Percentiles rank a stretch among this genome's conserved stretches.
phyloP scores from a whole-genome alignment of 2,888 invertebrate genomes.

The Microplitis manilae region DNA sequence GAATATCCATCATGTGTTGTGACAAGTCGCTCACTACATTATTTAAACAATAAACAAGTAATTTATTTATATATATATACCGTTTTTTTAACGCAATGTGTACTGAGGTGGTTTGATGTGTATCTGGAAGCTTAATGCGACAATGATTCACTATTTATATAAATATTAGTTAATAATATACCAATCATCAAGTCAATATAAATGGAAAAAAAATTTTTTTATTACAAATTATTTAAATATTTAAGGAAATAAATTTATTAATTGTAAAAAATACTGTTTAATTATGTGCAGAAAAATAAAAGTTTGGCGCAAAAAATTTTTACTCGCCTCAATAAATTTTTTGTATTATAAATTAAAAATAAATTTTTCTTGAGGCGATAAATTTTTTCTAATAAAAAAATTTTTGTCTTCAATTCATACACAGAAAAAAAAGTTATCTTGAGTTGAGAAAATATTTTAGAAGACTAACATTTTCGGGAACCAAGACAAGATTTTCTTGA shows the following conservation, averaged over 20 bases:
- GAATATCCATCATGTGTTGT: conserved; percentile 17
- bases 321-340: too few relatives aligned
- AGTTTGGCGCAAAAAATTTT: too few relatives aligned
- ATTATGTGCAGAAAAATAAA: too few relatives aligned
- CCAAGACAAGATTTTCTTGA: too few relatives aligned
- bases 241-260: background rate
- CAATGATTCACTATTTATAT: conserved; percentile 17
- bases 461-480: too few relatives aligned
- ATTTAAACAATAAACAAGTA: conserved; percentile 4
- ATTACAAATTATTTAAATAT: too few relatives aligned
- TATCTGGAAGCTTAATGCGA: conserved; percentile 25
- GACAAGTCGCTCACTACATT: conserved; percentile 6
- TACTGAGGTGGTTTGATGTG: conserved; percentile 9
- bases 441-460: too few relatives aligned
- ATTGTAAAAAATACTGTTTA: background rate
- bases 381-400: too few relatives aligned
- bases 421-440: too few relatives aligned
- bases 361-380: too few relatives aligned
- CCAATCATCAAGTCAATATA: background rate
- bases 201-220: background rate
- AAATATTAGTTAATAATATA: conserved; percentile 4
- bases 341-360: too few relatives aligned
- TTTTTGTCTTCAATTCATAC: too few relatives aligned
- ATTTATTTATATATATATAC: conserved; percentile 26
- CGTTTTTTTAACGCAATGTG: conserved; percentile 27